Evolutionary conservation across 23 tunicate genomes (phyloP), one percentile per base, ranked within the genome.

Genomic region (Phallusia fumigata): DNA sequence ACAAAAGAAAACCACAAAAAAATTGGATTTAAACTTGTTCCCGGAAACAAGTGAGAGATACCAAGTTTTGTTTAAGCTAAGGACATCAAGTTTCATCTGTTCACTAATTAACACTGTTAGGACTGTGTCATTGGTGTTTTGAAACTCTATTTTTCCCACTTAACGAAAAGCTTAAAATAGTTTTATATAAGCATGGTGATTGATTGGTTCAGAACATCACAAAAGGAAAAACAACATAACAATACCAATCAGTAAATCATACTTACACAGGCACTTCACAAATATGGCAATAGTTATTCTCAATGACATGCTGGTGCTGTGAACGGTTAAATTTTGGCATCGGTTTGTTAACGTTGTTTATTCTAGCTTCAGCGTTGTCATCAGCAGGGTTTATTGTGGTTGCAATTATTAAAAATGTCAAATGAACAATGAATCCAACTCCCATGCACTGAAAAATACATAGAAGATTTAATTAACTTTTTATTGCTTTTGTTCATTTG

Each of bases 211-310:
- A n/a, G n/a, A n/a, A n/a, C n/a, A n/a, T n/a, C n/a, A n/a, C n/a
- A n/a, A n/a, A n/a, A n/a, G n/a, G 28, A 58, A 2, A 58, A 58
- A 22, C 3, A 22, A 13, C 28, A 33, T 35, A 28, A 33, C n/a
- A 31, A 74, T 74, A 1, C 19, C 53, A 77, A 3, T 40, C 47
- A 40, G 13, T 30, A 21, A 10, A 21, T 36, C 35, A 21, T 74
- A 89, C 98, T 85, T 83, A 94, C 98, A 94, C 98, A 78, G 35
- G 31, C 12, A 83, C 88, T 76, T 89, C 90, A 76, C 98, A 94
- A 21, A 94, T 79, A 58, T 94, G 83, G 80, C 98, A 94, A 64
- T 94, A 94, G 18, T 76, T 89, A 36, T 89, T 83, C 65, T 94
- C 98, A 74, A 94, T 94, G 3, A 94, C 98, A 89, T 94, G 98